Conservation (phyloP, 2,113 vertebrate species). For the Hiodon alosoides region DNA sequence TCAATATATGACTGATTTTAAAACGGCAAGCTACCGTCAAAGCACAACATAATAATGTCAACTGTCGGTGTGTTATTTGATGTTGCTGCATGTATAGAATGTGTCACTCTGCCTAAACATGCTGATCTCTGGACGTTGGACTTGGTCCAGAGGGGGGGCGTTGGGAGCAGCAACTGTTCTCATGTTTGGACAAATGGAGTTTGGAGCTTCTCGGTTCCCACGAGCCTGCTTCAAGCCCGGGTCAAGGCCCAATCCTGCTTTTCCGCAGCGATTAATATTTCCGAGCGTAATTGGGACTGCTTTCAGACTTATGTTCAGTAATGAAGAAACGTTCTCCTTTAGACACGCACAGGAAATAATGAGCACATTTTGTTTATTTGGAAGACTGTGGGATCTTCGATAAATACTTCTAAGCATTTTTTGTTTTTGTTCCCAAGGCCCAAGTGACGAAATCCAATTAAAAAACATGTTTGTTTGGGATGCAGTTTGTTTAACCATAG, state of each 20-base stretch:
- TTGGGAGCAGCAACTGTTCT: conserved; percentile 17
- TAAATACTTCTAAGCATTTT: not conserved
- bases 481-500: not conserved
- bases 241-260: conserved; percentile 17
- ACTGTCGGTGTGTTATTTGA: no score
- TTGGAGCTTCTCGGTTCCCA: conserved; percentile 10
- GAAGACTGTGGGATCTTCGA: conserved; percentile 14
- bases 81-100: not conserved
- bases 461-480: not conserved
- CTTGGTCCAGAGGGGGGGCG: not conserved
- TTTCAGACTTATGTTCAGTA: not conserved
- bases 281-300: not conserved
- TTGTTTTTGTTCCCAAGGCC: not conserved
- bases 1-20: no score
- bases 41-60: not conserved
- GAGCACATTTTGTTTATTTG: conserved; percentile 4
- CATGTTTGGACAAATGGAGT: conserved; percentile 14
- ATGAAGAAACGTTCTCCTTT: conserved; percentile 2
- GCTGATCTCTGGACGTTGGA: no score
- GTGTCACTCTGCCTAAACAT: not conserved
- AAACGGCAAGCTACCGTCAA: not conserved
- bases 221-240: conserved; percentile 11
- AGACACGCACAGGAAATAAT: not conserved
- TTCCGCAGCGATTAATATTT: conserved; percentile 14
- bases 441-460: conserved; percentile 1